Evolutionary conservation across 1,140 invertebrate genomes (phyloP).

Genomic region (Ganaspis sp.): DNA sequence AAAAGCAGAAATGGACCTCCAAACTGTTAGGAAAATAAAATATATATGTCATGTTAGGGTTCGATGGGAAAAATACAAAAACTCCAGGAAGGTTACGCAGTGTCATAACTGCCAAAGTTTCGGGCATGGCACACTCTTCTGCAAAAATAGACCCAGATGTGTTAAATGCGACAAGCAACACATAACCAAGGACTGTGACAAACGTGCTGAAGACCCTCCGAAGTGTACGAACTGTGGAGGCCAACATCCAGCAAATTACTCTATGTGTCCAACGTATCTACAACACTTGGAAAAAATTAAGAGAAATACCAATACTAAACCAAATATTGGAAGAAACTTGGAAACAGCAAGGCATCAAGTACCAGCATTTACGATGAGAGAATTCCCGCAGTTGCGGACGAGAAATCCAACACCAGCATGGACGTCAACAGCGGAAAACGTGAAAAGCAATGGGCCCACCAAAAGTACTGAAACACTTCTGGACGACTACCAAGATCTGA

Average conservation of each 20-base stretch:
- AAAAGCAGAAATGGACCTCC: not conserved
- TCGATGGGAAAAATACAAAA: no score
- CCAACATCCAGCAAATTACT: not conserved
- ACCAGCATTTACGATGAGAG: not conserved
- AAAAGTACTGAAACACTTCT: no score
- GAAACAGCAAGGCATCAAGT: not conserved
- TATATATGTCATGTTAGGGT: constrained; percentile 1
- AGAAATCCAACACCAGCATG: not conserved
- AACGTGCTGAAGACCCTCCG: not conserved
- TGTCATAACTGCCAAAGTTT: no score
- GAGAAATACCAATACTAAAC: no score
- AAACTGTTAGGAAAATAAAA: constrained; percentile 37
- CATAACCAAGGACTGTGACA: not conserved
- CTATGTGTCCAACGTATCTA: not conserved
- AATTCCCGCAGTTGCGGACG: not conserved
- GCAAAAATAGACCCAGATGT: no score
- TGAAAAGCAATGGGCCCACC: not conserved
- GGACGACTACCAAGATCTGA: not conserved
- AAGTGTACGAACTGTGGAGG: constrained; percentile 5
- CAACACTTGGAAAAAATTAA: not conserved
- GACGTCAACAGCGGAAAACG: not conserved
- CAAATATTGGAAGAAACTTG: not conserved
- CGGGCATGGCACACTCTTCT: no score
- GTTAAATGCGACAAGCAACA: no score
- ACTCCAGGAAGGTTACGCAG: no score